These are phyloP conservation scores for Neogale vison DNA, from an alignment of 2,113 vertebrate species.

Conservation along the genomic window DNA sequence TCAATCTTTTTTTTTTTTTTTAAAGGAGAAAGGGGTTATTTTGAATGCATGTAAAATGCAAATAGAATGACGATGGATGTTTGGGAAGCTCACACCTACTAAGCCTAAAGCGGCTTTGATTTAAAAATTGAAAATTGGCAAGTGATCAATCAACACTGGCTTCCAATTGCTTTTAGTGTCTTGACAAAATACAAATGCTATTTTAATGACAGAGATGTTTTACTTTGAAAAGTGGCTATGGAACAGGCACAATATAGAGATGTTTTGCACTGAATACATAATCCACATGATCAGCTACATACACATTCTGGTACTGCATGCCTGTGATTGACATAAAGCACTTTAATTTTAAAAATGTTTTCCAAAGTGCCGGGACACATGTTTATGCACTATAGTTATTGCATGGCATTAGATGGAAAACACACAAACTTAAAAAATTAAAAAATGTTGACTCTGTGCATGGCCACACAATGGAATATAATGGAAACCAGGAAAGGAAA, in stretches of 20 bases:
- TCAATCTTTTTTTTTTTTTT: conserved; percentile 62
- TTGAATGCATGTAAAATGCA: conserved; percentile 75
- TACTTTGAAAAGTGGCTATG: conserved; percentile 77
- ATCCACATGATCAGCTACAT: conserved; percentile 65
- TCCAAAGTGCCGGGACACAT: conserved; percentile 47
- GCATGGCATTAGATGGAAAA: conserved; percentile 47
- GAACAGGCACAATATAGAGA: conserved; percentile 57
- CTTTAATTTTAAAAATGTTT: conserved; percentile 58
- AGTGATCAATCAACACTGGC: conserved; percentile 77
- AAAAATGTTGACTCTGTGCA: not conserved
- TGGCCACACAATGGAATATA: not conserved
- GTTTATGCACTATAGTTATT: conserved; percentile 21
- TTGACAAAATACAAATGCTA: conserved; percentile 82
- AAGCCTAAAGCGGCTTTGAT: conserved; percentile 79
- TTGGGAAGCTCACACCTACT: conserved; percentile 73
- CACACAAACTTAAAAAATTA: not conserved
- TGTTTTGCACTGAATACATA: conserved; percentile 63
- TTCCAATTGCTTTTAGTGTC: conserved; percentile 81
- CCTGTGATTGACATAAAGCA: conserved; percentile 31
- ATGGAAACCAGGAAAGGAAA: conserved; percentile 38
- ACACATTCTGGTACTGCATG: not conserved
- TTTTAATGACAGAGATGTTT: conserved; percentile 80
- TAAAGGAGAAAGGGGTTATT: conserved; percentile 40
- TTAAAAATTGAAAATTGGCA: conserved; percentile 81
- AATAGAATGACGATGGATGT: conserved; percentile 73